Conservation (phyloP, 2,113 vertebrate species). For the Gymnobelideus leadbeateri region DNA sequence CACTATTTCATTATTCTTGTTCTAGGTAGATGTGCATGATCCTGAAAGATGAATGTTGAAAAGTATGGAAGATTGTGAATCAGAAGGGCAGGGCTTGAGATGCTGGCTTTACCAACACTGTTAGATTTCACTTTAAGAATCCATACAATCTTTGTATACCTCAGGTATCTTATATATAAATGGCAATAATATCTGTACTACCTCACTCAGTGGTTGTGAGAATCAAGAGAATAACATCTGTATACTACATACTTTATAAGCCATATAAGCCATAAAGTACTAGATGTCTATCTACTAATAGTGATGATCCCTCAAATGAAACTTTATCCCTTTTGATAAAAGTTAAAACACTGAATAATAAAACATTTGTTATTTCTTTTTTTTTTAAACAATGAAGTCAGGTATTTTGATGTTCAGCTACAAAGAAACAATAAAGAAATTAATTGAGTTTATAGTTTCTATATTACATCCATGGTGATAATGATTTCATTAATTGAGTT, state of each 20-base stretch:
- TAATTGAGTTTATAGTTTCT: neutral
- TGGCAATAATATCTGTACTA: neutral
- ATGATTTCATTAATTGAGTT: neutral
- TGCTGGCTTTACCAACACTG: no score
- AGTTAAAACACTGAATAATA: neutral
- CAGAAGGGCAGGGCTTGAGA: no score
- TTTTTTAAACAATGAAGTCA: neutral
- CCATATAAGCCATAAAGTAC: neutral
- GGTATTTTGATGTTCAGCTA: neutral
- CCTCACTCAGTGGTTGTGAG: neutral
- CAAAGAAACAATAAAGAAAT: neutral
- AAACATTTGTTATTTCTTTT: neutral
- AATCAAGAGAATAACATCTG: neutral
- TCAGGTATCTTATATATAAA: neutral
- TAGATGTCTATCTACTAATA: neutral
- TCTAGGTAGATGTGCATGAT: no score
- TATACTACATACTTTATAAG: neutral
- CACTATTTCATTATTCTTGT: neutral
- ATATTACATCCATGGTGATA: neutral
- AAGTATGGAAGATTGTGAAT: no score
- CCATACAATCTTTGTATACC: neutral
- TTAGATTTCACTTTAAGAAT: neutral
- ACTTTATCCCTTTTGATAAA: neutral
- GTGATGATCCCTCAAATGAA: neutral
- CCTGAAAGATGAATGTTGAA: no score